Percentiles rank a stretch among this genome's conserved stretches.
Evolutionary conservation across 2,888 invertebrate genomes (phyloP).

Genomic region (Abscondita cerata): DNA sequence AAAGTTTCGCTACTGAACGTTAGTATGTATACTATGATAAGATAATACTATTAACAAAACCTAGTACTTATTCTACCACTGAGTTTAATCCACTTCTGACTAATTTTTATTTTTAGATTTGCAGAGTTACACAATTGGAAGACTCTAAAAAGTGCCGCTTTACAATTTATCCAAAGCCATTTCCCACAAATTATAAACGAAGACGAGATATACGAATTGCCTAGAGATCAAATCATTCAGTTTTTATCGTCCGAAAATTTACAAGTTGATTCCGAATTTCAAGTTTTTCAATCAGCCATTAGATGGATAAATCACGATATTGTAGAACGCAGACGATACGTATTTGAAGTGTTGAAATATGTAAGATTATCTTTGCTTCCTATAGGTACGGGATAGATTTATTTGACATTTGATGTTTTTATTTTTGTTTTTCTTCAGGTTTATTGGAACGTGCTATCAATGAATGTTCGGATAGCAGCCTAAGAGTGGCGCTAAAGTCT

Average conservation of each 20-base stretch:
- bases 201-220: constrained; percentile 86
- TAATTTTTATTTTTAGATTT: too few relatives aligned
- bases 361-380: constrained; percentile 86
- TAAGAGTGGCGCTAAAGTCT: constrained; percentile 78
- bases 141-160: constrained; percentile 77
- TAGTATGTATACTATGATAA: too few relatives aligned
- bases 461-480: constrained; percentile 80
- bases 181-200: constrained; percentile 82
- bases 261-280: constrained; percentile 86
- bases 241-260: constrained; percentile 86
- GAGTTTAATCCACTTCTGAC: too few relatives aligned
- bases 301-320: constrained; percentile 88
- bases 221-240: constrained; percentile 76
- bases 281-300: constrained; percentile 87
- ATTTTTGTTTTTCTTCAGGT: constrained; percentile 53
- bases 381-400: constrained; percentile 56
- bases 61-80: too few relatives aligned
- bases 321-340: constrained; percentile 76
- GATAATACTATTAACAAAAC: too few relatives aligned
- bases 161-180: constrained; percentile 83
- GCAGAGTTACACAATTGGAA: constrained; percentile 87
- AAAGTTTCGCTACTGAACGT: too few relatives aligned
- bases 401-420: constrained; percentile 12
- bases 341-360: constrained; percentile 84
- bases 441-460: constrained; percentile 79